Conservation (phyloP, 1,140 invertebrate genomes). For the Penaeus chinensis region DNA sequence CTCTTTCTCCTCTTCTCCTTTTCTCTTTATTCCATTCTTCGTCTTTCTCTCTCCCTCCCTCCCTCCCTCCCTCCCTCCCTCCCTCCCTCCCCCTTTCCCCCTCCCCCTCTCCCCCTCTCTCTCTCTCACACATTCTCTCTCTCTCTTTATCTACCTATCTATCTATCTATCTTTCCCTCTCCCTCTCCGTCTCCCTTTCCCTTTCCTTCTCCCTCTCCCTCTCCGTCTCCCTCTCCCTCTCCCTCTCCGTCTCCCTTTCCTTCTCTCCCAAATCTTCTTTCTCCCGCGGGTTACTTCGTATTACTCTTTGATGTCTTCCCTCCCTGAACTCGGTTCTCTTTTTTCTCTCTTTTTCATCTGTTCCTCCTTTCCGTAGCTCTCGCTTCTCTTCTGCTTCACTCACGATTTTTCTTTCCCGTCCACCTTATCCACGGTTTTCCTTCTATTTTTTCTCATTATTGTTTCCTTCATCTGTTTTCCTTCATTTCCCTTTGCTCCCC, state of each 20-base stretch:
- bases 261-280: conserved; percentile 3
- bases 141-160: not conserved
- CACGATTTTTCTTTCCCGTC: not conserved
- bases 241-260: conserved; percentile 10
- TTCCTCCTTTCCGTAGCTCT: not conserved
- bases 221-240: not conserved
- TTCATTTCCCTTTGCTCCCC: not conserved
- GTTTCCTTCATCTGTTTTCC: not conserved
- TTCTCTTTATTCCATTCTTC: not conserved
- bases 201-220: not conserved
- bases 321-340: not conserved
- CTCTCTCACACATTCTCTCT: not conserved
- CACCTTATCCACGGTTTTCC: not conserved
- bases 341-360: not conserved
- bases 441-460: not conserved
- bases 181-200: not conserved
- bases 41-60: not conserved
- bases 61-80: not conserved
- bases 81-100: not conserved
- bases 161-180: not conserved
- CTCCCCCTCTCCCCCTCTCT: not conserved
- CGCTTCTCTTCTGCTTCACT: not conserved
- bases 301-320: not conserved
- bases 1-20: not conserved
- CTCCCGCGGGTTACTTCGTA: not conserved